phyloP scores from a whole-genome alignment of 2,113 vertebrate genomes.

The Gymnobelideus leadbeateri region DNA sequence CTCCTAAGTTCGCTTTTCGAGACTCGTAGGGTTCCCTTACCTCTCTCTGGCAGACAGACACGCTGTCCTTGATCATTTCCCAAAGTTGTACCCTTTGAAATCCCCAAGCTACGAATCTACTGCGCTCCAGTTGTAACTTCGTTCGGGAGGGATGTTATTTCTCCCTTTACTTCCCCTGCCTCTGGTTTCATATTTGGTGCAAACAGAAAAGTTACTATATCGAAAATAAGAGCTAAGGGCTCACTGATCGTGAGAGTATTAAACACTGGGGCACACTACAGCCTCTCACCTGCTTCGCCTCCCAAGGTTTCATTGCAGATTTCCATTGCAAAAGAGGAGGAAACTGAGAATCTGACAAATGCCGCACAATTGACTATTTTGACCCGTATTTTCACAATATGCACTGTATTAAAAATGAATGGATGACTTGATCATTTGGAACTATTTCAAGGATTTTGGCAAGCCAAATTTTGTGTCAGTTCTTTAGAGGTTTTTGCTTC shows the following conservation, averaged over 20 bases:
- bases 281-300: slow-evolving; percentile 61
- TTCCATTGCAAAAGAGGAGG: slow-evolving; percentile 81
- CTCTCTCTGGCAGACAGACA: slow-evolving; percentile 45
- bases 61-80: slow-evolving; percentile 35
- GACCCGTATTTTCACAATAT: slow-evolving; percentile 81
- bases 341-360: slow-evolving; percentile 81
- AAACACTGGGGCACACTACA: slow-evolving; percentile 63
- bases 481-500: slow-evolving; percentile 80
- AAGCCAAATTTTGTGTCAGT: slow-evolving; percentile 81
- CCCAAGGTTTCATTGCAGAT: slow-evolving; percentile 81
- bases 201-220: slow-evolving; percentile 74
- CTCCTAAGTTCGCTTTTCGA: slow-evolving; percentile 5
- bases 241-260: neutral
- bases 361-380: slow-evolving; percentile 81
- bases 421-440: slow-evolving; percentile 84
- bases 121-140: slow-evolving; percentile 61
- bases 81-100: slow-evolving; percentile 67
- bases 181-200: slow-evolving; percentile 49
- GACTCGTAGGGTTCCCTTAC: slow-evolving; percentile 47
- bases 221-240: slow-evolving; percentile 66
- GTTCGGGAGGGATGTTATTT: slow-evolving; percentile 25
- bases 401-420: slow-evolving; percentile 80
- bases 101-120: slow-evolving; percentile 61
- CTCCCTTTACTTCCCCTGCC: slow-evolving; percentile 34
- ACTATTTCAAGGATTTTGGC: slow-evolving; percentile 82